phyloP scores from a whole-genome alignment of 2,888 invertebrate genomes.

The Coelinius sp. region DNA sequence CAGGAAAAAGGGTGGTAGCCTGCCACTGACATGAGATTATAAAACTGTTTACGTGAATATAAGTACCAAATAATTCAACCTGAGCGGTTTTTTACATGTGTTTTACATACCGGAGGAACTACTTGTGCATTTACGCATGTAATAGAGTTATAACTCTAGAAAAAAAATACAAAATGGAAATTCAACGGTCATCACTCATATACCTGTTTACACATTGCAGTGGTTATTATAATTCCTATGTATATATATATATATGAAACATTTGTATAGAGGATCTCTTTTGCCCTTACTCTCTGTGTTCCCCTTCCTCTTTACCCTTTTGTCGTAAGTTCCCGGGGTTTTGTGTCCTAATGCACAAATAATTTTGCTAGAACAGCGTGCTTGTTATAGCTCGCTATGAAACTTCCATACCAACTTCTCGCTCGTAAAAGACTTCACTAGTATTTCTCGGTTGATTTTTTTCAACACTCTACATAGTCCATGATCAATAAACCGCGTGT shows the following conservation, averaged over 20 bases:
- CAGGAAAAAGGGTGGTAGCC: conserved; percentile 25
- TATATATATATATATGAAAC: neutral
- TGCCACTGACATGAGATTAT: conserved; percentile 57
- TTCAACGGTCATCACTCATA: neutral
- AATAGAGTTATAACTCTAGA: neutral
- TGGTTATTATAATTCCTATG: neutral
- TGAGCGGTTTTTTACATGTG: neutral
- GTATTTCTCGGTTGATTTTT: conserved; percentile 5
- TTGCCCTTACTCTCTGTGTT: conserved; percentile 5
- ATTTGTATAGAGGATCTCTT: conserved; percentile 23
- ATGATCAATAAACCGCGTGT: too few relatives aligned
- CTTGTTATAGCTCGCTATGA: conserved; percentile 43
- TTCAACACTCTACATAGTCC: neutral
- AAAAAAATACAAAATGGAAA: conserved; percentile 5
- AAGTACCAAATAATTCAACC: conserved; percentile 52
- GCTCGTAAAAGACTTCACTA: conserved; percentile 31
- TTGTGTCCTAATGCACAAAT: conserved; percentile 46
- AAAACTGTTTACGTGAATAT: conserved; percentile 59
- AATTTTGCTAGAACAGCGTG: conserved; percentile 44
- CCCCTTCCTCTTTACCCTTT: neutral
- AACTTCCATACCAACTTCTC: conserved; percentile 38
- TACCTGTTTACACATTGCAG: conserved; percentile 17
- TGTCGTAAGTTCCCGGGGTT: conserved; percentile 30
- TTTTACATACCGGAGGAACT: neutral
- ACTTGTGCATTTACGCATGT: conserved; percentile 1